Base-by-base conservation (phyloP, 2,113 vertebrate species). In the Gymnarchus niloticus region DNA sequence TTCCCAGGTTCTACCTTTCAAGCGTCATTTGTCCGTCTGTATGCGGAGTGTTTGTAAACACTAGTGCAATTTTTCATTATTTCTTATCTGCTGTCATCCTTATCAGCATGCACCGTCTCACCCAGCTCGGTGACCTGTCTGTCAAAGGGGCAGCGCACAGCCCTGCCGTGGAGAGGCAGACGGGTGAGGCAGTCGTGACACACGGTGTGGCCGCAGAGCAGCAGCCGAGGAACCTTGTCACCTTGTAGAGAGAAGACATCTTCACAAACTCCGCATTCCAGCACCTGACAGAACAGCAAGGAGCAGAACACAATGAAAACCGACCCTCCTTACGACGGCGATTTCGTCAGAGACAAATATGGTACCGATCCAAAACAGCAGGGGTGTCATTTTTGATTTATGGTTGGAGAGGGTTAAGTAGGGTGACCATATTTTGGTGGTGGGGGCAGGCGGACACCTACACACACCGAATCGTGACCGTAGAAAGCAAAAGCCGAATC, bases 231-330 rank as follows among this genome's bases (percentile, higher is more conserved):
- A 84, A 99, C 98, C 92, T 98, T 99, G 89, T 99, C 98, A 46
- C 98, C 98, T 92, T 99, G 98, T 56, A 99, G 93, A 73, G 97
- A 98, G 92, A 99, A 99, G 9, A 99, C 98, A 88, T 99, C 98
- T 94, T 99, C 98, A 90, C 98, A 99, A 52, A 99, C 98, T 2
- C 98, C 98, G 86, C 98, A 99, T 90, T 99, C 98, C 83, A 99
- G 93, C 91, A 99, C 98, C 98, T 99, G 86, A 0, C 61, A 19
- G 49, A n/a, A 83, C 0, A 33, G 14, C 69, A n/a, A 17, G 14
- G 41, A 83, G 88, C 17, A 84, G 73, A 48, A 9, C 28, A 61
- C 21, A 83, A 65, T 14, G 1, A 57, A 86, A 33, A 37, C 25
- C 61, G 28, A 6, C 4, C 1, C 3, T 25, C 19, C 61, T 19